Base-by-base conservation (phyloP, 2,888 invertebrate species). In the Furcula furcula region DNA sequence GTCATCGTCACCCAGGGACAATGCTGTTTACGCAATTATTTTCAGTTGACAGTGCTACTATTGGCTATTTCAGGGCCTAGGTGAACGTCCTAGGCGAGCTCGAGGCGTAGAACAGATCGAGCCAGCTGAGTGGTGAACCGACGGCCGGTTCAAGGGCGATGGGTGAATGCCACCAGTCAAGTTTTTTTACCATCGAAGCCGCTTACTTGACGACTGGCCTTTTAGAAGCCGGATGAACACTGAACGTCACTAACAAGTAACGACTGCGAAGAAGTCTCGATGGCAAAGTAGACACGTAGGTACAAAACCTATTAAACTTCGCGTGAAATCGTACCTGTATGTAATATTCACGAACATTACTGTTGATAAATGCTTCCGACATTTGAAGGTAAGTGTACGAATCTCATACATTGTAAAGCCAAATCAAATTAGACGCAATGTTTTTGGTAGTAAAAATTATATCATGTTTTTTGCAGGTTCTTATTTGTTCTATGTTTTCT, bases 91-190 rank as follows among this genome's bases (percentile, higher is more conserved):
- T 81, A 81, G 75, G 65, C 73, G 46, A 46, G 52, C 56, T 76
- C 82, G 84, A 85, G 83, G 81, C 74, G 70, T 77, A 72, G 75
- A 77, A 67, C 73, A 66, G 70, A 64, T 65, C 46, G 58, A 63
- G 69, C 76, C 85, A 83, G 83, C 80, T 79, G 79, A 75, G 75
- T 73, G 65, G 66, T 84, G 81, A 78, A 78, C 84, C 64, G 76
- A 56, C 71, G 65, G 63, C 34, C 68, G 73, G 86, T 86, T 86
- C 85, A 86, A 86, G 87, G 87, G 76, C 82, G 58, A 55, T 76
- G 70, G 86, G 87, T 86, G 87, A 87, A 85, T 81, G 86, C 81
- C 86, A 84, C 81, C 56, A 63, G 70, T 65, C 78, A 65, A 65
- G 75, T 81, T 84, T 85, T n/a, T 84, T 84, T 82, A 67, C 52